Conservation (phyloP, 2,113 vertebrate species). For the Agapornis roseicollis region DNA sequence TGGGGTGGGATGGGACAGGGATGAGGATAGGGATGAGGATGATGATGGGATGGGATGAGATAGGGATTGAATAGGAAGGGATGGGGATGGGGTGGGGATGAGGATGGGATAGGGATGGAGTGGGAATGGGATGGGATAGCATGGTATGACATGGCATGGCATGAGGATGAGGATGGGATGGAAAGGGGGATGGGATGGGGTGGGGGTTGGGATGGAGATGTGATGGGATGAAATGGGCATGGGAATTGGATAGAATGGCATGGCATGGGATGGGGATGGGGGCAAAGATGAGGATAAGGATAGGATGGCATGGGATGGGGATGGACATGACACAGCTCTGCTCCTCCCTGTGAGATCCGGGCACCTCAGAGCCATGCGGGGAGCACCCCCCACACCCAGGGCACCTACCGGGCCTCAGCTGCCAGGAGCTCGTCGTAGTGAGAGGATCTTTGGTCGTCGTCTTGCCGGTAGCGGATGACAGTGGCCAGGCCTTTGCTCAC, state of each 20-base stretch:
- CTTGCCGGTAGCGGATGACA: conserved; percentile 93
- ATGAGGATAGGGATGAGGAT: no score
- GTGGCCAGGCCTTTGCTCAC: conserved; percentile 96
- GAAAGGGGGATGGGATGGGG: no score
- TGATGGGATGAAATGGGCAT: not conserved
- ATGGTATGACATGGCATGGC: no score
- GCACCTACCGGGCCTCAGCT: conserved; percentile 89
- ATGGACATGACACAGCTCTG: not conserved
- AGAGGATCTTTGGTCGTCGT: conserved; percentile 94
- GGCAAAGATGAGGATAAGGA: no score
- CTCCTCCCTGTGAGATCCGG: rapidly evolving
- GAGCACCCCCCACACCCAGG: not conserved
- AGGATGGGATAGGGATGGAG: no score
- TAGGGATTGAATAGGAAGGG: no score
- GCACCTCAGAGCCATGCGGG: not conserved
- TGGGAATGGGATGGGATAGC: no score
- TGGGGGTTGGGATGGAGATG: no score
- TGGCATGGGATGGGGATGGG: not conserved
- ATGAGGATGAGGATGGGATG: no score
- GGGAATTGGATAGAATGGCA: not conserved
- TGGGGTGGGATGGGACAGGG: no score
- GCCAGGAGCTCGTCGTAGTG: conserved; percentile 95
- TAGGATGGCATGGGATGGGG: not conserved
- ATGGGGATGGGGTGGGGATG: no score
- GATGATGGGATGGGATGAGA: no score